Evolutionary conservation across 1,140 invertebrate species (phyloP).

Genomic region (Meloidogyne chitwoodi): DNA sequence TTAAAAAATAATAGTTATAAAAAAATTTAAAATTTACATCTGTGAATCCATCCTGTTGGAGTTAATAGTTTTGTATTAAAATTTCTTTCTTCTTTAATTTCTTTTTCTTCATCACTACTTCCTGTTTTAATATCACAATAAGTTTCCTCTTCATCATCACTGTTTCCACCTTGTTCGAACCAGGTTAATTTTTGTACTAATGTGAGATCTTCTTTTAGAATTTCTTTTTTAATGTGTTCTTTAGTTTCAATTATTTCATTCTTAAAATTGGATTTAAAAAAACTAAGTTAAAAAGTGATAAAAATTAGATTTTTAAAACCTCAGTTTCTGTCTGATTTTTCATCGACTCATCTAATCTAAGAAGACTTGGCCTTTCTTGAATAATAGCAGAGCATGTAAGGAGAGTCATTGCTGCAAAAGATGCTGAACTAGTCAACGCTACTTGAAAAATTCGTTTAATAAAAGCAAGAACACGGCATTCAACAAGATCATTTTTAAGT

Average conservation of each 20-base stretch:
- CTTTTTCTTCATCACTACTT: background rate
- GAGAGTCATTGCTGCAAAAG: conserved; percentile 72
- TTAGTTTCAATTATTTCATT: background rate
- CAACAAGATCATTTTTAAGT: conserved; percentile 73
- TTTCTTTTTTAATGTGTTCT: conserved; percentile 25
- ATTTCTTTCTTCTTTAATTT: background rate
- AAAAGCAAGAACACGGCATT: conserved; percentile 74
- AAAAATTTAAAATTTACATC: background rate
- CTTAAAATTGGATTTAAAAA: background rate
- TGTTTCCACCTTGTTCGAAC: conserved; percentile 45
- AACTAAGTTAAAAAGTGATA: background rate
- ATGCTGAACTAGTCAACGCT: conserved; percentile 64
- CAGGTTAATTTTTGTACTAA: conserved; percentile 45
- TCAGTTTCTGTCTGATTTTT: background rate
- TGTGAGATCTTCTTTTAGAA: conserved; percentile 57
- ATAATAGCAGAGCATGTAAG: conserved; percentile 63
- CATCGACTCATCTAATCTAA: background rate
- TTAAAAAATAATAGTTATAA: background rate
- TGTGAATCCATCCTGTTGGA: background rate
- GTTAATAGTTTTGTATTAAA: background rate
- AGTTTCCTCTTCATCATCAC: conserved; percentile 39
- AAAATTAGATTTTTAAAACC: background rate
- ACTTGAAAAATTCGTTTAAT: conserved; percentile 81
- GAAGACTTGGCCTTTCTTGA: conserved; percentile 63
- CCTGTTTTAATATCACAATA: conserved; percentile 18